Evolutionary conservation across 2,797 vertebrate genomes (phyloP), one percentile per base, ranked within the genome.

Genomic region (Myoxocephalus aenaeus): DNA sequence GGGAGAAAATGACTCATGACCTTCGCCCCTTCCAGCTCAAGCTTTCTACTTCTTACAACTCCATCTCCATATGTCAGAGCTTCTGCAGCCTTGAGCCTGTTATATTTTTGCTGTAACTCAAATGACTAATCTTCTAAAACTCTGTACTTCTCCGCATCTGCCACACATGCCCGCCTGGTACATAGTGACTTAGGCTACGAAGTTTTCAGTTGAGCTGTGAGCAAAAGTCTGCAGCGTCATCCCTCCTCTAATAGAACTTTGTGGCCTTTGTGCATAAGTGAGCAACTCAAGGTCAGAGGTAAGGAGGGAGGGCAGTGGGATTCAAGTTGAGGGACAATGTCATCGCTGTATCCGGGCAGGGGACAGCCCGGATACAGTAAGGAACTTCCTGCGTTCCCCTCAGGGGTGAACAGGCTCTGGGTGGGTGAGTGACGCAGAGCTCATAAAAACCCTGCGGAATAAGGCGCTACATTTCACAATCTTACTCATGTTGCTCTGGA

Each of bases 401-500:
- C 7, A 17, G 77, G 71, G 61, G 36, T 10, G 44, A 75, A 78
- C 59, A 63, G 66, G 48, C 83, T 46, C 70, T 85, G 77, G 73
- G 71, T 75, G 77, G 77, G 65, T 65, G 84, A 77, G 75, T 92
- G 92, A 92, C 66, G 66, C 89, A 89, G 82, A 84, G 79, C 80
- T 83, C 73, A 75, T 65, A 69, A 78, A 77, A 6, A 59, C 81
- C 73, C 67, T 9, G 38, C 27, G 22, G 82, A 77, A 22, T 1
- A 7, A 63, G 70, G 80, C 70, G 42, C 76, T 83, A 85, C 85
- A 76, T 85, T 83, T 88, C 84, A 82, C 15, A 15, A 63, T 82
- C 76, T 92, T 90, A 92, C 82, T 93, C 92, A 92, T 64, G 67
- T 69, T 82, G 81, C 91, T 87, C 76, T 70, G 77, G 81, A 92